Evolutionary conservation across 1,140 invertebrate genomes (phyloP), one percentile per base, ranked within the genome.

Genomic region (Zaprionus gabonicus): DNA sequence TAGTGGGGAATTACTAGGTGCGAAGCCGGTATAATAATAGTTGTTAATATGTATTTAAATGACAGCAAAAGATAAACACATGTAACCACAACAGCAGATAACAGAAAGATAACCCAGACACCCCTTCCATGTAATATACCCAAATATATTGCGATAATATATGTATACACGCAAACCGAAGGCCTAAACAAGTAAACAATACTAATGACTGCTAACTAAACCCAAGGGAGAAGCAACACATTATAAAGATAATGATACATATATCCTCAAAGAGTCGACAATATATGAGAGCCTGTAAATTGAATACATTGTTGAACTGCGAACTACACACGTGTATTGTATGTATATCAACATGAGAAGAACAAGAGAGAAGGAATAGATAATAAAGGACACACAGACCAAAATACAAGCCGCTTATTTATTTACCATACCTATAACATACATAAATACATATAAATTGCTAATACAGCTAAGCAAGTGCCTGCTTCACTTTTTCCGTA

Each of bases 321-420:
- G 67, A 62, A 67, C 68, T 66, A 49, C 53, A 49, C 53, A 71
- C 17, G 44, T 65, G 57, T 75, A 78, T 71, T 78, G 66, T 76
- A 65, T 76, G 66, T 76, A 65, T 76, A 79, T 64, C 69, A 71
- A 68, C 55, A 88, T 67, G 76, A 73, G 75, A 77, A 76, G 76
- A 79, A 34, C 9, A 10, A 34, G 3, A 77, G 67, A 64, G 56
- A 88, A 81, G 57, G 76, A 81, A 85, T 77, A 75, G 82, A 80
- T 85, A 90, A 90, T 90, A 90, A 90, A 90, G 85, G 81, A 90
- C 85, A 91, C 83, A 88, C 86, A 90, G 85, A 90, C 86, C 85
- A 90, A 85, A 88, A 71, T 65, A 66, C 44, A 51, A 71, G 31
- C 23, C 25, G 51, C 20, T 51, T 51, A 51, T 51, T 51, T 51